These are phyloP conservation scores for Lerista edwardsae DNA, from an alignment of 2,797 vertebrate genomes.

Conservation along the genomic window DNA sequence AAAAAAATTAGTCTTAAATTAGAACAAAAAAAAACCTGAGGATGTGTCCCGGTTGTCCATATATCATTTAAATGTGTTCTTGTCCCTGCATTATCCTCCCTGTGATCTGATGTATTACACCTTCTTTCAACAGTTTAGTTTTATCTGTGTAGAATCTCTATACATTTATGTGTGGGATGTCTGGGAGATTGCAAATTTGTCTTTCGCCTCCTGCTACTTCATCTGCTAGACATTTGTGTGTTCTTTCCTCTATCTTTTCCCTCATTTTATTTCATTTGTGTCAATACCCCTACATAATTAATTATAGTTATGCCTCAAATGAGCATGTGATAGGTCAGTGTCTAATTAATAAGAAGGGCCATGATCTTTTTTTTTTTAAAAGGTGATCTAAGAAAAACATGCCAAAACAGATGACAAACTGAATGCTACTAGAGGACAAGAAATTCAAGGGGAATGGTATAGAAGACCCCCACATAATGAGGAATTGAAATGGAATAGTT, in stretches of 20 bases:
- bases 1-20: slow-evolving; percentile 17
- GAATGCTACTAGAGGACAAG: background rate
- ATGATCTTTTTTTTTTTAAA: background rate
- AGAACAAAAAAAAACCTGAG: slow-evolving; percentile 15
- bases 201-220: background rate
- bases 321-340: background rate
- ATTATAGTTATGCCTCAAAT: background rate
- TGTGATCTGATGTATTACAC: background rate
- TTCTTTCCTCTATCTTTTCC: background rate
- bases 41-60: slow-evolving; percentile 15
- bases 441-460: background rate
- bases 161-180: background rate
- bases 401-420: background rate
- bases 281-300: no score
- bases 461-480: background rate
- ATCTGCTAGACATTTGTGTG: background rate
- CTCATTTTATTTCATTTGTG: background rate
- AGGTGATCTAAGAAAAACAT: background rate
- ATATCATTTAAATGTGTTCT: slow-evolving; percentile 20
- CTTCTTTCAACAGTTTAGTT: slow-evolving; percentile 3
- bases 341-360: background rate
- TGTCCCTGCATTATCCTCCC: slow-evolving; percentile 8
- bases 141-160: background rate
- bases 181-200: background rate
- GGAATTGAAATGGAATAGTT: background rate